Conservation (phyloP, 2,888 invertebrate species). For the Ommatoiulus sabulosus region DNA sequence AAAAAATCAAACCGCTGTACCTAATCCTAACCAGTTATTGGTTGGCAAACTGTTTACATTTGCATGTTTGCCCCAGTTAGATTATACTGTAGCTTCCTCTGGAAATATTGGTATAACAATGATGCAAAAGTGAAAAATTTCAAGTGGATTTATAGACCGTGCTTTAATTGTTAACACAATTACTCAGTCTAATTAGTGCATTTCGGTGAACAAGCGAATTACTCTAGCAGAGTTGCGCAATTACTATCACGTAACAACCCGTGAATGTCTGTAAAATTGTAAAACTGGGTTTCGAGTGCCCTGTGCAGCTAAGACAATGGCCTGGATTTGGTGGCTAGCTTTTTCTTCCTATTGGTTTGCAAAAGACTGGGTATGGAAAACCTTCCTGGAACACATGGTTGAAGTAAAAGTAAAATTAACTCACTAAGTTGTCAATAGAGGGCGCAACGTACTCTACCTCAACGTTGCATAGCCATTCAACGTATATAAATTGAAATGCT, state of each 20-base stretch:
- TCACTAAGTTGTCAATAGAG: neutral
- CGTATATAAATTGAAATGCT: neutral
- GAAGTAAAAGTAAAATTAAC: neutral
- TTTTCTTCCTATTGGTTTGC: neutral
- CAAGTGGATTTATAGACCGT: neutral
- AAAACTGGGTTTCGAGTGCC: neutral
- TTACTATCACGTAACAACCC: neutral
- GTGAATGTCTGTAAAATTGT: neutral
- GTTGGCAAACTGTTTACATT: neutral
- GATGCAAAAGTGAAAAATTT: too few species aligned
- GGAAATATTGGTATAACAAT: too few species aligned
- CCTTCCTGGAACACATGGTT: neutral
- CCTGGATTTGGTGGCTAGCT: neutral
- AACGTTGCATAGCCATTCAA: neutral
- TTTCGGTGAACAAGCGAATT: neutral
- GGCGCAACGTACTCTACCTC: neutral
- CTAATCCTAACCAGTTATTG: neutral
- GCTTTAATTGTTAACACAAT: constrained; percentile 21
- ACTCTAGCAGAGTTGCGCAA: neutral
- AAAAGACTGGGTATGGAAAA: neutral
- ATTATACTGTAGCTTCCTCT: too few species aligned
- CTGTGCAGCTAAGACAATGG: neutral
- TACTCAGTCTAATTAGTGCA: too few species aligned
- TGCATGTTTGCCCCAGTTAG: neutral
- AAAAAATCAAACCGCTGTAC: too few species aligned